These are phyloP conservation scores for Gymnocheta viridis DNA, from an alignment of 2,888 invertebrate genomes.

Conservation along the genomic window DNA sequence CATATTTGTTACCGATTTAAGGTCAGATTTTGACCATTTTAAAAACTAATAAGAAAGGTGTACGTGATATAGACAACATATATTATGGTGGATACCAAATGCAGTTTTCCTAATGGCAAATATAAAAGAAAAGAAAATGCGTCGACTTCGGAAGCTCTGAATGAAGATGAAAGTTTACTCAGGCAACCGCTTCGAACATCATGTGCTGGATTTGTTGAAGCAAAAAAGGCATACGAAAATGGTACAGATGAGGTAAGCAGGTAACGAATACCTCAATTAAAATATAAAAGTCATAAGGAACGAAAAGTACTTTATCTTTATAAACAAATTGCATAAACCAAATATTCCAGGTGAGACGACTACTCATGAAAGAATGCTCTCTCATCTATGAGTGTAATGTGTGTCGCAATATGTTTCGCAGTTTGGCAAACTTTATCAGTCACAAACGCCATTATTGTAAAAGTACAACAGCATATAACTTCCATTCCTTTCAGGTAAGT, in stretches of 20 bases:
- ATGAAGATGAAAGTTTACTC: constrained; percentile 83
- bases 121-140: constrained; percentile 16
- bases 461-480: constrained; percentile 37
- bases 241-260: constrained; percentile 88
- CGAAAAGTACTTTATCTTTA: not conserved
- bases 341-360: constrained; percentile 86
- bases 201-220: constrained; percentile 87
- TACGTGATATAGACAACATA: constrained; percentile 54
- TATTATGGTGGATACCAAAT: constrained; percentile 60
- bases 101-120: constrained; percentile 43
- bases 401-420: constrained; percentile 93
- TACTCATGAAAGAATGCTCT: constrained; percentile 92
- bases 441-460: constrained; percentile 93
- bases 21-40: not conserved
- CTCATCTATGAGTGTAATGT: constrained; percentile 94
- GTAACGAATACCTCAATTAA: not conserved
- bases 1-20: not conserved
- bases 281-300: not conserved
- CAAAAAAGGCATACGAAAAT: constrained; percentile 87
- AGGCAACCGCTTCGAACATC: constrained; percentile 87
- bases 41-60: constrained; percentile 14
- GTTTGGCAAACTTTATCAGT: constrained; percentile 92
- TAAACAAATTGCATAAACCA: not conserved
- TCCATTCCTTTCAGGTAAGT: constrained; percentile 54
- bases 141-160: not conserved